Conservation (phyloP, 2,888 invertebrate species). For the Idaea biselata region DNA sequence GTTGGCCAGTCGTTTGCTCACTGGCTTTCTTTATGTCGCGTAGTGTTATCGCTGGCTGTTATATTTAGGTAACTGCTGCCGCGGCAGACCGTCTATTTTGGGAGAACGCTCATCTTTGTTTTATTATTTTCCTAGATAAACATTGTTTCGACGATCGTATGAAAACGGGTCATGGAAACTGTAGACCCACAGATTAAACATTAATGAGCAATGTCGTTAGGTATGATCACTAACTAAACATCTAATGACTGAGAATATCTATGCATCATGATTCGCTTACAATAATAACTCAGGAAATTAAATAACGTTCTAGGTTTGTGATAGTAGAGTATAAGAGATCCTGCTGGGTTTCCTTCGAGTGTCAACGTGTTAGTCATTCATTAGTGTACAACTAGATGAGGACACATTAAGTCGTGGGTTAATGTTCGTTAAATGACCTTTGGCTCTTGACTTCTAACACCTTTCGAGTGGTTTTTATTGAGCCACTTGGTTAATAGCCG, state of each 20-base stretch:
- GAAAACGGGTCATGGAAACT: constrained; percentile 54
- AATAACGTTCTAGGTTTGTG: constrained; percentile 2
- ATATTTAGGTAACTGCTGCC: constrained; percentile 54
- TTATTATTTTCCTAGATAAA: constrained; percentile 54
- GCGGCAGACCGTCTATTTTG: constrained; percentile 60
- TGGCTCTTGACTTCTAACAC: constrained; percentile 50
- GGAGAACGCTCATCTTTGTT: constrained; percentile 61
- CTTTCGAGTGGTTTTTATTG: constrained; percentile 44
- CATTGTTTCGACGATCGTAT: constrained; percentile 32
- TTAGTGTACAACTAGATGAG: constrained; percentile 13
- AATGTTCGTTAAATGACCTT: constrained; percentile 42
- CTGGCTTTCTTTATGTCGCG: constrained; percentile 46
- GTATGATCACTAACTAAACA: constrained; percentile 19
- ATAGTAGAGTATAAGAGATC: constrained; percentile 5
- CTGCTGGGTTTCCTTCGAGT: constrained; percentile 9
- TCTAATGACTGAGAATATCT: background rate
- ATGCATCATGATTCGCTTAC: background rate
- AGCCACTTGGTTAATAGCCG: constrained; percentile 42
- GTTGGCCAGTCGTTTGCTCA: constrained; percentile 5
- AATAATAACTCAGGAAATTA: background rate
- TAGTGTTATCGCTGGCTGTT: constrained; percentile 46
- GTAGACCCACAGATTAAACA: constrained; percentile 34
- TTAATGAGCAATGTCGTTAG: constrained; percentile 26
- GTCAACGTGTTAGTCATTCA: constrained; percentile 18
- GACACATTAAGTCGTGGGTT: constrained; percentile 16